These are phyloP conservation scores for Megalops cyprinoides DNA, from an alignment of 2,797 vertebrate genomes.

Conservation along the genomic window DNA sequence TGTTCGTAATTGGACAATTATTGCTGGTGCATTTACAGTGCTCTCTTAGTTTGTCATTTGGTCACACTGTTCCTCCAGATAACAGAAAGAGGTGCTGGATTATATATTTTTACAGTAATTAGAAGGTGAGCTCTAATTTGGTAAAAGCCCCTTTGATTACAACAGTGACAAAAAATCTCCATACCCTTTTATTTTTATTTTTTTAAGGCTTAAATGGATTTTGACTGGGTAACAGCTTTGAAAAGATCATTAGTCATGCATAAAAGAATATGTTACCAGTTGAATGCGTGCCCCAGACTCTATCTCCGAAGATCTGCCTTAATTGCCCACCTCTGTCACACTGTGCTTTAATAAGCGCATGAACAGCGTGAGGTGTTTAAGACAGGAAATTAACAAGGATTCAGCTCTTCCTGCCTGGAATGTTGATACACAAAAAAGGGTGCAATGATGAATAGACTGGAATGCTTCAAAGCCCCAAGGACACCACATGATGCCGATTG, in stretches of 20 bases:
- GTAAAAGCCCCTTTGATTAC: neutral
- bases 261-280: conserved; percentile 73
- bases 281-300: conserved; percentile 69
- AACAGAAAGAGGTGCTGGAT: neutral
- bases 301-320: conserved; percentile 67
- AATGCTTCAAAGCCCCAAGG: neutral
- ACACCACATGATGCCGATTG: no score
- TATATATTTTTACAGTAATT: neutral
- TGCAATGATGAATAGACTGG: neutral
- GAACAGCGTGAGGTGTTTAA: conserved; percentile 54
- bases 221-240: conserved; percentile 69
- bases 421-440: conserved; percentile 8
- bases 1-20: no score
- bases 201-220: conserved; percentile 76
- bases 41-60: neutral
- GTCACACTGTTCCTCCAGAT: neutral
- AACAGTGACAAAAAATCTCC: conserved; percentile 38
- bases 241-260: conserved; percentile 77
- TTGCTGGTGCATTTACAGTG: neutral
- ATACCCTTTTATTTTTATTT: conserved; percentile 72
- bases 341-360: conserved; percentile 62
- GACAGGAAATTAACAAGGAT: conserved; percentile 57
- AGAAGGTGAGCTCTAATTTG: conserved; percentile 6
- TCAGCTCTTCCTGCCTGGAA: conserved; percentile 35
- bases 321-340: conserved; percentile 70